Evolutionary conservation across 2,797 vertebrate species (phyloP).

Genomic region (Siniperca scherzeri): DNA sequence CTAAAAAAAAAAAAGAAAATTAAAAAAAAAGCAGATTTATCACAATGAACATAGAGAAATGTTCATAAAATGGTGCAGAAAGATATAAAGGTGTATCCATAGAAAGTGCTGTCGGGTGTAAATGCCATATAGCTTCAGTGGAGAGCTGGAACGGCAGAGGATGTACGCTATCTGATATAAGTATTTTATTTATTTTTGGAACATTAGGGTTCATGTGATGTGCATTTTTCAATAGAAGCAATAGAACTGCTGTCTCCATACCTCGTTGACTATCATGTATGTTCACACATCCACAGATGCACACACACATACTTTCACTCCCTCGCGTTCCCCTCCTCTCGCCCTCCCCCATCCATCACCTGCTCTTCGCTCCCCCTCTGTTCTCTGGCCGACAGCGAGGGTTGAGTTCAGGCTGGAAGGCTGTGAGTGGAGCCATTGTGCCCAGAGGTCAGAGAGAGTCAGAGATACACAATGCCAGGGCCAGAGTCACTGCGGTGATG

Average conservation of each 20-base stretch:
- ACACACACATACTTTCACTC: background rate
- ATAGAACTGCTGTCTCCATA: background rate
- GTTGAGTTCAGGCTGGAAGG: constrained; percentile 26
- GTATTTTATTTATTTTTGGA: background rate
- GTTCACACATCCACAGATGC: background rate
- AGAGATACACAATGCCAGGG: constrained; percentile 56
- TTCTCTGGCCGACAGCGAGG: constrained; percentile 38
- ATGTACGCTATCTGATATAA: fast-evolving
- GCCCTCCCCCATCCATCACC: background rate
- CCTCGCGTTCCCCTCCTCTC: background rate
- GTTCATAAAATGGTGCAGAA: background rate
- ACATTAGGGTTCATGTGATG: background rate
- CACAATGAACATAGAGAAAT: background rate
- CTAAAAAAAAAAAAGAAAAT: background rate
- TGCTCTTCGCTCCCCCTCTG: constrained; percentile 7
- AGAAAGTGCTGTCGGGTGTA: background rate
- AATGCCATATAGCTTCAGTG: background rate
- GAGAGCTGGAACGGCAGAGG: background rate
- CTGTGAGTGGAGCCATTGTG: constrained; percentile 65
- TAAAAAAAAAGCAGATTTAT: background rate
- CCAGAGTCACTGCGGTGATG: constrained; percentile 38
- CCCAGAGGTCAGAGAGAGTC: constrained; percentile 60
- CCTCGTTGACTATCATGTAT: background rate
- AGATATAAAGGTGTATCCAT: background rate
- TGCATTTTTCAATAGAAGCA: background rate